Evolutionary conservation across 92 coral and sea anemone genomes (phyloP), one percentile per base, ranked within the genome.

Genomic region (Epizoanthus ramosus): DNA sequence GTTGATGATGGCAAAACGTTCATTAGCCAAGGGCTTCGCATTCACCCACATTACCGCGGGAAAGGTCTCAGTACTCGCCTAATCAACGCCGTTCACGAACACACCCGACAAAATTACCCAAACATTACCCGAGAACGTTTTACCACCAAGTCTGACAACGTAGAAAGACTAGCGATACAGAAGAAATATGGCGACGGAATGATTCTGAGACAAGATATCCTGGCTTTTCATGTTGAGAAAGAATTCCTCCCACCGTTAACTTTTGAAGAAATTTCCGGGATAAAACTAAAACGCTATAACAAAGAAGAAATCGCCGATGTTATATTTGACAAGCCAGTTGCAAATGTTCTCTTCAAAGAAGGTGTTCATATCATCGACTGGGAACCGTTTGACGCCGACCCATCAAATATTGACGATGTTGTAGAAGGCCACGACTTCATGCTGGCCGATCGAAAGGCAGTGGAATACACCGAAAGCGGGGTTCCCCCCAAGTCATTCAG

Each of bases 61-160:
- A 90, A 88, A 43, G 98, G 98, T 6, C 74, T 95, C 58, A 95
- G 98, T 39, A 73, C 95, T 4, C 90, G 88, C 54, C 84, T 95
- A 47, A 95, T 95, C 28, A 81, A 83, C 25, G 91, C 94, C 18
- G 94, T 89, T 18, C 98, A 94, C 65, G 92, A 87, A 39, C 85
- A 89, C 76, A 87, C 94, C 24, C 91, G 91, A 67, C 53, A 75
- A 15, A 85, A 94, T 39, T 88, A 89, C 71, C 95, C 98, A 47
- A 81, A 72, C 50, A 92, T 95, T 24, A 67, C 22, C 73, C 90
- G 95, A 68, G 98, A 95, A 86, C 95, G 98, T 69, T 95, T 93
- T 82, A 93, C 98, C 3, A 95, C 98, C 16, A 95, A 93, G 85
- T 95, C 98, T 1, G 95, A 94, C 73, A 95, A 95, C 85, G 88